These are phyloP conservation scores for Wasmannia auropunctata DNA, from an alignment of 1,140 invertebrate species.

Conservation along the genomic window DNA sequence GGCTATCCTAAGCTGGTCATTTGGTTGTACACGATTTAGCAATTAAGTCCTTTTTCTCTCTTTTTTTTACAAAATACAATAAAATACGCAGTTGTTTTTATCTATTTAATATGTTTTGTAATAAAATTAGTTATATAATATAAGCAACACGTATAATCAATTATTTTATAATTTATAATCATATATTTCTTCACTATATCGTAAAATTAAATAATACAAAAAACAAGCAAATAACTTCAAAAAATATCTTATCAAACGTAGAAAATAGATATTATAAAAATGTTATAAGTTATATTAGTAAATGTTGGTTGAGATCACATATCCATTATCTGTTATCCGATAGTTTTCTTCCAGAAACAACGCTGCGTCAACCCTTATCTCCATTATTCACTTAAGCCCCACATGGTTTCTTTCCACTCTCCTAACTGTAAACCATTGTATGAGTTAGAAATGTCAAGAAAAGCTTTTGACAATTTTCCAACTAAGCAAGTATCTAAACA, in stretches of 20 bases:
- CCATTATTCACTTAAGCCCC: neutral
- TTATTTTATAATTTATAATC: neutral
- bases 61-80: neutral
- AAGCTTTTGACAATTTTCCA: neutral
- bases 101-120: neutral
- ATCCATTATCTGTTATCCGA: neutral
- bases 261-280: neutral
- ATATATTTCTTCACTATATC: neutral
- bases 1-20: neutral
- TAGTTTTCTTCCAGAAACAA: neutral
- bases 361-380: neutral
- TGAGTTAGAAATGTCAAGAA: neutral
- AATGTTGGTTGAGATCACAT: neutral
- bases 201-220: neutral
- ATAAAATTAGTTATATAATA: neutral
- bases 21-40: neutral
- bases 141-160: neutral
- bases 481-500: neutral
- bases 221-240: neutral
- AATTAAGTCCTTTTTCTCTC: neutral
- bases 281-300: too few species aligned
- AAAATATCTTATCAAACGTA: neutral
- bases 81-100: neutral
- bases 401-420: neutral
- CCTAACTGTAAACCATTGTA: neutral